These are phyloP conservation scores for Strigops habroptila DNA, from an alignment of 2,113 vertebrate species.

Conservation along the genomic window DNA sequence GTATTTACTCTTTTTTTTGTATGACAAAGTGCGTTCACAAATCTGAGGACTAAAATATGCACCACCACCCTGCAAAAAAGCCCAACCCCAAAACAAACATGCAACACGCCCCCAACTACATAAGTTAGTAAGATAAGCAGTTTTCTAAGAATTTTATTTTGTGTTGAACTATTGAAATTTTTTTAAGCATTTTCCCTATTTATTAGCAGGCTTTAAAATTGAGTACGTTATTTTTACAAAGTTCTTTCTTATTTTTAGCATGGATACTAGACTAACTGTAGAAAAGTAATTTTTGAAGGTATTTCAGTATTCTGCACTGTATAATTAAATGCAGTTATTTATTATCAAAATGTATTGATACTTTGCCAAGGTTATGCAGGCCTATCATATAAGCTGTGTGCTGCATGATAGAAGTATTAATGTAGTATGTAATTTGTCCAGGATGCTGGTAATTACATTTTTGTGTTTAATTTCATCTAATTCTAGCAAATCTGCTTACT, in stretches of 20 bases:
- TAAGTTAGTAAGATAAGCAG: not conserved
- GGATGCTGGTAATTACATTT: not conserved
- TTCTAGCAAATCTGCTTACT: not conserved
- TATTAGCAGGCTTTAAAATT: not conserved
- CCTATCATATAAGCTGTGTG: not conserved
- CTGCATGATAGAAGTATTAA: not conserved
- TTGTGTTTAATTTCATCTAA: not conserved
- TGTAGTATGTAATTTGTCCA: not conserved
- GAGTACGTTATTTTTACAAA: not conserved
- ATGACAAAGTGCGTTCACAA: not conserved
- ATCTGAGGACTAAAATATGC: not conserved
- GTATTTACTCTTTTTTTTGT: not conserved
- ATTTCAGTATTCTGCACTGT: not conserved
- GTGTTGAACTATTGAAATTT: not conserved
- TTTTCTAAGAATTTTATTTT: not conserved
- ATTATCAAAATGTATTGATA: not conserved
- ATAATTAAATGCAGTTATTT: not conserved
- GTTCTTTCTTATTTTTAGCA: not conserved
- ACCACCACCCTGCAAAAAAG: not conserved
- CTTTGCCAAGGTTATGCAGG: not conserved
- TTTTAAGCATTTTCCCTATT: not conserved
- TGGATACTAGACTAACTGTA: not conserved
- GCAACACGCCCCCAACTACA: not conserved
- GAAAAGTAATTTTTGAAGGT: not conserved
- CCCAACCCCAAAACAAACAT: not conserved